phyloP scores from a whole-genome alignment of 1,140 invertebrate genomes.

The Armadillidium nasatum region DNA sequence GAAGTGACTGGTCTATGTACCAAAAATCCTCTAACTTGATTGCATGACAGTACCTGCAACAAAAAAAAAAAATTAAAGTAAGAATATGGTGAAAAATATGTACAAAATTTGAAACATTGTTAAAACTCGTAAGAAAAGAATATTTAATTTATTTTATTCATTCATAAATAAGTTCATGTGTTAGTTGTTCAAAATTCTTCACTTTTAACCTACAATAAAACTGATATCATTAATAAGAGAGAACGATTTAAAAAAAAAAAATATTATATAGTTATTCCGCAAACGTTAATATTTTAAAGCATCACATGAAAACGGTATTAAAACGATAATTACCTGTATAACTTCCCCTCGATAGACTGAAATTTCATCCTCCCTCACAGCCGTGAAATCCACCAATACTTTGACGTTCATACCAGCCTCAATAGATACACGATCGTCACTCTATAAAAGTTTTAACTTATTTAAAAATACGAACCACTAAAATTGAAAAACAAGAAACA shows the following conservation, averaged over 20 bases:
- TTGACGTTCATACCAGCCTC: conserved; percentile 46
- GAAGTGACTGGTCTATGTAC: conserved; percentile 44
- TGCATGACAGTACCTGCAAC: conserved; percentile 41
- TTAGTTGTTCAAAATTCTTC: no score
- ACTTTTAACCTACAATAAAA: neutral
- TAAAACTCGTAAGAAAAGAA: no score
- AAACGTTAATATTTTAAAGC: neutral
- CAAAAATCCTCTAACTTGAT: conserved; percentile 50
- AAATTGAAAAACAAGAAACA: no score
- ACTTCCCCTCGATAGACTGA: conserved; percentile 51
- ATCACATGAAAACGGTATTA: no score
- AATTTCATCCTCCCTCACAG: conserved; percentile 53
- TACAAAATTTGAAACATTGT: no score
- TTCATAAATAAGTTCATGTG: no score
- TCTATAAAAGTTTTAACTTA: no score
- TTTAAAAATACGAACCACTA: no score
- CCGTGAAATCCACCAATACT: conserved; percentile 51
- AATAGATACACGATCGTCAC: conserved; percentile 27
- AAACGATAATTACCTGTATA: conserved; percentile 51
- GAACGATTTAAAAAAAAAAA: neutral
- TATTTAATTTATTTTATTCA: no score
- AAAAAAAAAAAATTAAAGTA: neutral
- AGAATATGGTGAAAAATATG: no score
- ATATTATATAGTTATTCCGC: neutral
- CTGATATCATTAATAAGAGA: neutral